A percentile compares a stretch with the other conserved stretches of the same genome.
Conservation (phyloP, 53 echinoderm and acorn worm species). For the Stichopus horrens region DNA sequence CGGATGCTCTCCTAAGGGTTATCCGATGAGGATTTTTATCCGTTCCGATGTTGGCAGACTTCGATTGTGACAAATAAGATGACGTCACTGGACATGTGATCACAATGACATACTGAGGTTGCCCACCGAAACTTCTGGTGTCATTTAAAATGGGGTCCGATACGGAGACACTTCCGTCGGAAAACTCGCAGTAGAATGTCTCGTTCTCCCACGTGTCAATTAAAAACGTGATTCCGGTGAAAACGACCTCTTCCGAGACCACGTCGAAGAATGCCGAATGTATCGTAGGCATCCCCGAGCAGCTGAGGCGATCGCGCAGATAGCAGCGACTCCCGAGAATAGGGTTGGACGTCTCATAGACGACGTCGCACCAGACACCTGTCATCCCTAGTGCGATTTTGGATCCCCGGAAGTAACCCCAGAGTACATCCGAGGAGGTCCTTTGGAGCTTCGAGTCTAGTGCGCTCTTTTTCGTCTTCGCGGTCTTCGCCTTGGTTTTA, state of each 20-base stretch:
- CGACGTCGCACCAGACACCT: slow-evolving; percentile 32
- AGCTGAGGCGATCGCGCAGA: slow-evolving; percentile 66
- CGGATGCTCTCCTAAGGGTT: slow-evolving; percentile 49
- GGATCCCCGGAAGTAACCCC: slow-evolving; percentile 32
- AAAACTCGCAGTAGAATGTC: slow-evolving; percentile 67
- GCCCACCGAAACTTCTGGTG: slow-evolving; percentile 76
- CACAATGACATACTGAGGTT: slow-evolving; percentile 73
- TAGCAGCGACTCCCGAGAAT: slow-evolving; percentile 63
- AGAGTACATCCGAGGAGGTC: slow-evolving; percentile 20
- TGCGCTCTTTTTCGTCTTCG: background rate
- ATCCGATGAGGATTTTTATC: slow-evolving; percentile 30
- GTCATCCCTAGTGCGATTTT: slow-evolving; percentile 34
- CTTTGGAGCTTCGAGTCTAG: background rate
- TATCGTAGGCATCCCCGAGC: slow-evolving; percentile 71
- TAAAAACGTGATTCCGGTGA: slow-evolving; percentile 57
- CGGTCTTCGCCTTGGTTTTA: background rate
- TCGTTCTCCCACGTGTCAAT: slow-evolving; percentile 63
- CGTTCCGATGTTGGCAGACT: background rate
- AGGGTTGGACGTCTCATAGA: slow-evolving; percentile 35
- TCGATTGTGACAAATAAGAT: slow-evolving; percentile 1
- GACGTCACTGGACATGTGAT: slow-evolving; percentile 77
- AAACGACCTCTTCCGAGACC: slow-evolving; percentile 59
- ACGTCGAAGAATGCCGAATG: slow-evolving; percentile 78
- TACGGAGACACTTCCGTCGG: slow-evolving; percentile 55
- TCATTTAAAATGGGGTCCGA: slow-evolving; percentile 73